These are phyloP conservation scores for Steinernema scapterisci DNA, from an alignment of 2,888 invertebrate genomes.

Conservation along the genomic window DNA sequence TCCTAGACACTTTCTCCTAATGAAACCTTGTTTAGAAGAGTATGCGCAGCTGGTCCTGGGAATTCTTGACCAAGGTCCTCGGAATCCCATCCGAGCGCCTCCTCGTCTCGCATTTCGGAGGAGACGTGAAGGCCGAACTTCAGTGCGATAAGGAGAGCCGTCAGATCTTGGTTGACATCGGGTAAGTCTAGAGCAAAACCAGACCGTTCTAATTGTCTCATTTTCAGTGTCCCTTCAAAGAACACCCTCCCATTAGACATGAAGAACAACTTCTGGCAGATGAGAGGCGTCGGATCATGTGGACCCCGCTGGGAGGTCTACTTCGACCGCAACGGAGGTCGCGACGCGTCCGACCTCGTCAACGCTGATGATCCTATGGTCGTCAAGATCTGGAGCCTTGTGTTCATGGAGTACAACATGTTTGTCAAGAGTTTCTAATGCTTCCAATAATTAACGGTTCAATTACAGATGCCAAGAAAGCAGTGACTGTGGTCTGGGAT, in stretches of 20 bases:
- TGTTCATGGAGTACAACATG: constrained; percentile 93
- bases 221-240: constrained; percentile 75
- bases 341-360: constrained; percentile 90
- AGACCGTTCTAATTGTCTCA: not conserved
- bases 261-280: constrained; percentile 99
- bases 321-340: constrained; percentile 86
- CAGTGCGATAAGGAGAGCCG: constrained; percentile 91
- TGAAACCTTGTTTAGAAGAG: constrained; percentile 75
- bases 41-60: constrained; percentile 96
- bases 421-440: too few relatives aligned
- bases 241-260: constrained; percentile 79
- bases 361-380: constrained; percentile 99
- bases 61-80: constrained; percentile 80
- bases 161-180: constrained; percentile 77
- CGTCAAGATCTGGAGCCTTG: constrained; percentile 98
- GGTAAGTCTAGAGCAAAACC: constrained; percentile 71
- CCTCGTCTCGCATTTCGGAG: constrained; percentile 98
- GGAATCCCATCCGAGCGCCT: constrained; percentile 83
- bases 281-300: constrained; percentile 99
- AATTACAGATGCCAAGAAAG: constrained; percentile 78
- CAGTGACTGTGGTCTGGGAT: constrained; percentile 94
- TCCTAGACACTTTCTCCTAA: too few relatives aligned
- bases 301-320: constrained; percentile 99
- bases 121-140: constrained; percentile 80
- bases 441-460: too few relatives aligned